A percentile compares a stretch with the other conserved stretches of the same genome.
Evolutionary conservation across 2,113 vertebrate species (phyloP).

Genomic region (Ptilonorhynchus violaceus): DNA sequence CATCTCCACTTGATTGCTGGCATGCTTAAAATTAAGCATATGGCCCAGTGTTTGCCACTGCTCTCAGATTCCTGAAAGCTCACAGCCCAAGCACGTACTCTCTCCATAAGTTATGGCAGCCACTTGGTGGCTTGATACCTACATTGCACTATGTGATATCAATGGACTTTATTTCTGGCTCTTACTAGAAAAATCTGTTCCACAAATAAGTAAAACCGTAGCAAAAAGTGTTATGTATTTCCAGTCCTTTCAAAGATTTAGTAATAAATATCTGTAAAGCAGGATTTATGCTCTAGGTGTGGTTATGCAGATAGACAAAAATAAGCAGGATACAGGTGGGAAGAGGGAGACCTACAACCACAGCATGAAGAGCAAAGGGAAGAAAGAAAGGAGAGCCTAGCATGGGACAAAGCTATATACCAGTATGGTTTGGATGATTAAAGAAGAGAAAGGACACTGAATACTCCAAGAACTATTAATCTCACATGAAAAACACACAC

Average conservation of each 20-base stretch:
- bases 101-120: not conserved
- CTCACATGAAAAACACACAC: not conserved
- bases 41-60: not conserved
- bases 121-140: not conserved
- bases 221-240: not conserved
- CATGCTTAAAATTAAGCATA: not conserved
- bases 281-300: not conserved
- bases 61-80: not conserved
- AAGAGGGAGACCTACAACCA: not conserved
- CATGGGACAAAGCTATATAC: not conserved
- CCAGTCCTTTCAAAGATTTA: not conserved
- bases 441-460: not conserved
- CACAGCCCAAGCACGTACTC: not conserved
- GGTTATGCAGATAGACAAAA: not conserved
- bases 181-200: not conserved
- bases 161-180: not conserved
- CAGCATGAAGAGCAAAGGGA: not conserved
- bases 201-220: not conserved
- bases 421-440: not conserved
- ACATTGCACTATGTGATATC: accelerated
- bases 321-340: not conserved
- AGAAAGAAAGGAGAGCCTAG: not conserved
- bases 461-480: not conserved
- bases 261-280: not conserved
- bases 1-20: not conserved